These are phyloP conservation scores for Mesochorus sp. DNA, from an alignment of 2,888 invertebrate species.

Conservation along the genomic window DNA sequence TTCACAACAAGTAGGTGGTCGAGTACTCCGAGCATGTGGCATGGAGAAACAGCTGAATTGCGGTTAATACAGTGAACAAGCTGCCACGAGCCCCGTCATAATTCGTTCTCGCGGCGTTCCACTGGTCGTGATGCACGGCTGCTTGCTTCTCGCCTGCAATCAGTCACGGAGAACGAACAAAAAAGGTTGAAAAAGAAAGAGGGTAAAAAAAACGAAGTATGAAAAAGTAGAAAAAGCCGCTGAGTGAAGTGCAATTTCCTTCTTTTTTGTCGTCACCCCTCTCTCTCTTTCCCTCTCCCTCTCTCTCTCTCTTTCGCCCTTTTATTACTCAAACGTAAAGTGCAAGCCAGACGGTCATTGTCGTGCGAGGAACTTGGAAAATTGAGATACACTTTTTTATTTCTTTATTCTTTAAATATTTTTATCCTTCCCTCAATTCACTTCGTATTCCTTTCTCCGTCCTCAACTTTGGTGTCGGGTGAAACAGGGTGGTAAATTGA, in stretches of 20 bases:
- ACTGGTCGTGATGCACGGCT: conserved; percentile 86
- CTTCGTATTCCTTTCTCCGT: conserved; percentile 22
- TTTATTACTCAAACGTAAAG: conserved; percentile 55
- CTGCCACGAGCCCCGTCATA: conserved; percentile 55
- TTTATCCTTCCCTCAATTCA: conserved; percentile 14
- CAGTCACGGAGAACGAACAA: conserved; percentile 47
- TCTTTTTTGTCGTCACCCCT: neutral
- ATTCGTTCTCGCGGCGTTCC: conserved; percentile 83
- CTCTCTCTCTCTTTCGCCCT: conserved; percentile 22
- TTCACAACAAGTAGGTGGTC: conserved; percentile 63
- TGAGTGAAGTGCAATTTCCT: conserved; percentile 50
- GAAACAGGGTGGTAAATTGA: conserved; percentile 52
- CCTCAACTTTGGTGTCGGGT: conserved; percentile 26
- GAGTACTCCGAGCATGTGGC: conserved; percentile 60
- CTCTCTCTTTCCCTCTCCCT: neutral
- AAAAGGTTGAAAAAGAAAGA: conserved; percentile 45
- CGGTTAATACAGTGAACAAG: conserved; percentile 61
- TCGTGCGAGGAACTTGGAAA: conserved; percentile 38
- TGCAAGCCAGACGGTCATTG: conserved; percentile 61
- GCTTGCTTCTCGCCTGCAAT: conserved; percentile 85
- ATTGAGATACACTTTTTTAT: conserved; percentile 22
- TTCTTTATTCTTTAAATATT: conserved; percentile 24
- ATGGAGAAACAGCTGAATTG: conserved; percentile 59
- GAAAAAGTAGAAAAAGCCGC: conserved; percentile 33
- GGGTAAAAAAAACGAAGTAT: conserved; percentile 6